Conservation (phyloP, 2,888 invertebrate genomes). For the Theristus sp. region DNA sequence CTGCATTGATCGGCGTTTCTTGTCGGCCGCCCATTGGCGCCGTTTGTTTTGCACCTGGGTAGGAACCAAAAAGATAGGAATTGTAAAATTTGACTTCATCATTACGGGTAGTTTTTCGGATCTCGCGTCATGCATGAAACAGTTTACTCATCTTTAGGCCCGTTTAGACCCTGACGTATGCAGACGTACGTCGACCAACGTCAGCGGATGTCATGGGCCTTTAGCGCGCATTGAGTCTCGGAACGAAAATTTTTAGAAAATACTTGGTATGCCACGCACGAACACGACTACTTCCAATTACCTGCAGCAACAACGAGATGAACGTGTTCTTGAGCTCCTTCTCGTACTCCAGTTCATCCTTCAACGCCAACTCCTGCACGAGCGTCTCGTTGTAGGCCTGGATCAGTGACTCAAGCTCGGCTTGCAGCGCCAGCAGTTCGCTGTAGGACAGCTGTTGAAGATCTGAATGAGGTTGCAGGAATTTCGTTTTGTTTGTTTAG, state of each 20-base stretch:
- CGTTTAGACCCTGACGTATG: no score
- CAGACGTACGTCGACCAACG: no score
- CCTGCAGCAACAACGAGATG: conserved; percentile 79
- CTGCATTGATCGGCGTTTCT: conserved; percentile 14
- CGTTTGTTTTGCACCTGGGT: conserved; percentile 27
- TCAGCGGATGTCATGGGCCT: no score
- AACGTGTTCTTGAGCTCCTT: conserved; percentile 77
- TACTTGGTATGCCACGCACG: background rate
- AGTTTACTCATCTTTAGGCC: no score
- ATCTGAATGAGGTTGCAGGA: no score
- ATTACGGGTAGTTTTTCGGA: no score
- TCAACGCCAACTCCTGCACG: conserved; percentile 76
- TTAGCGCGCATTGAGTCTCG: background rate
- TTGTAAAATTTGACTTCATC: no score
- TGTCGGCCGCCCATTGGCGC: conserved; percentile 17
- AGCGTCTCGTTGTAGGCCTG: conserved; percentile 77
- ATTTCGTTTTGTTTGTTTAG: no score
- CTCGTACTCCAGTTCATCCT: conserved; percentile 93
- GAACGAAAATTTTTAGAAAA: no score
- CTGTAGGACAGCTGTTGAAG: conserved; percentile 65
- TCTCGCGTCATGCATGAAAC: no score
- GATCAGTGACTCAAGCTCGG: conserved; percentile 84
- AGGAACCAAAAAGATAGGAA: no score
- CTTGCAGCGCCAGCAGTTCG: conserved; percentile 76
- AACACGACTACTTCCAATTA: conserved; percentile 63